Conservation (phyloP, 2,797 vertebrate genomes). For the Pachyuromys duprasi region DNA sequence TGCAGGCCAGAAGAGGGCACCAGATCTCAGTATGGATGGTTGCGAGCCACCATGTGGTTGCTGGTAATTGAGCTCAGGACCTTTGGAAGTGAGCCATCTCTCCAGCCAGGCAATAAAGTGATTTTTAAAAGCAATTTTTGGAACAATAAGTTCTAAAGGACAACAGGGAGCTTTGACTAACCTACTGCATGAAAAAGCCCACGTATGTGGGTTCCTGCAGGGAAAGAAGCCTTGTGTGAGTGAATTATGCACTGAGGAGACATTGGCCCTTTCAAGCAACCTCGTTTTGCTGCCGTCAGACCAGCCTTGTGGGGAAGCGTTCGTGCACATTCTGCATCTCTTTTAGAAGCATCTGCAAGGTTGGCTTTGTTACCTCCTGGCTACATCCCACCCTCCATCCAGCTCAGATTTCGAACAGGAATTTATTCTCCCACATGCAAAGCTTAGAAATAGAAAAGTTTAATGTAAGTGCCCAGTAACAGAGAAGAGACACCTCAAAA, state of each 20-base stretch:
- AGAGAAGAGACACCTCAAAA: constrained; percentile 16
- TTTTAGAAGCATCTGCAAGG: constrained; percentile 18
- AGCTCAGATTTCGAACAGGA: background rate
- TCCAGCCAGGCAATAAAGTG: no score
- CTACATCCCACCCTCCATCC: background rate
- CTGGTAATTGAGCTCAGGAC: no score
- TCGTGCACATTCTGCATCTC: background rate
- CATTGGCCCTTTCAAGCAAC: background rate
- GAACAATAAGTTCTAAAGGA: background rate
- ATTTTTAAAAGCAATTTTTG: background rate
- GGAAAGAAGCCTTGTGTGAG: background rate
- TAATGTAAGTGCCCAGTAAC: background rate
- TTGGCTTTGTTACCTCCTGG: background rate
- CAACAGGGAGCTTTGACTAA: background rate
- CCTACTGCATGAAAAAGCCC: background rate
- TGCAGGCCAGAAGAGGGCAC: no score
- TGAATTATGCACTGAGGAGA: background rate
- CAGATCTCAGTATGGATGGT: no score
- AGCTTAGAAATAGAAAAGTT: constrained; percentile 3
- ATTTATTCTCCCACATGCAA: background rate
- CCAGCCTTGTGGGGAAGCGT: background rate
- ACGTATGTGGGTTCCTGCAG: background rate
- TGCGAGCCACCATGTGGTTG: no score
- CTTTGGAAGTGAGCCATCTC: no score
- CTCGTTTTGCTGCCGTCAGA: background rate